These are phyloP conservation scores for Zingel zingel DNA, from an alignment of 2,113 vertebrate species.

Conservation along the genomic window DNA sequence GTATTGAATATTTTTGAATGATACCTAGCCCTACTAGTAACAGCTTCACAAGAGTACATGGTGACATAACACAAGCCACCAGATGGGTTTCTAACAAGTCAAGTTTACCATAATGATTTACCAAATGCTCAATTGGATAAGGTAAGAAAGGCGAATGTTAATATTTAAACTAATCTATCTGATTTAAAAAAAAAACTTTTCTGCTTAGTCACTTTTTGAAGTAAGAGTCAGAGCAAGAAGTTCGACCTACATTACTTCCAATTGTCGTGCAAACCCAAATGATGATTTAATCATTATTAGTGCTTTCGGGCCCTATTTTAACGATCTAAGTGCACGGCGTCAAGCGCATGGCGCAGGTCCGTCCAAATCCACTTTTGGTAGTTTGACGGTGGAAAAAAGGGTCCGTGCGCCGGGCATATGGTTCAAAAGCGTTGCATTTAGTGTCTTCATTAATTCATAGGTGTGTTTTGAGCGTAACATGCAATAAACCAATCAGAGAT, in stretches of 20 bases:
- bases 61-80: background rate
- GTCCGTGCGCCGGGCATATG: no score
- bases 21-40: background rate
- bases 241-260: background rate
- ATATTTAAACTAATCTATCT: background rate
- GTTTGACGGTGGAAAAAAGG: no score
- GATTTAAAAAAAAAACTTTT: background rate
- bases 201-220: background rate
- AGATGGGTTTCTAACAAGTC: conserved; percentile 9
- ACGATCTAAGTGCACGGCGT: no score
- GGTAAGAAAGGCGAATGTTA: background rate
- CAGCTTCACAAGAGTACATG: background rate
- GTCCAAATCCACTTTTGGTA: no score
- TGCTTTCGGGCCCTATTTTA: background rate
- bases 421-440: no score
- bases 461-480: no score
- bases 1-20: no score
- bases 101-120: background rate
- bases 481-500: no score
- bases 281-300: background rate
- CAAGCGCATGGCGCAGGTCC: no score
- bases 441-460: no score
- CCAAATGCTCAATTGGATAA: background rate
- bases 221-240: background rate
- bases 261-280: background rate